Conservation (phyloP, 2,797 vertebrate species). For the Scolopax rusticola region DNA sequence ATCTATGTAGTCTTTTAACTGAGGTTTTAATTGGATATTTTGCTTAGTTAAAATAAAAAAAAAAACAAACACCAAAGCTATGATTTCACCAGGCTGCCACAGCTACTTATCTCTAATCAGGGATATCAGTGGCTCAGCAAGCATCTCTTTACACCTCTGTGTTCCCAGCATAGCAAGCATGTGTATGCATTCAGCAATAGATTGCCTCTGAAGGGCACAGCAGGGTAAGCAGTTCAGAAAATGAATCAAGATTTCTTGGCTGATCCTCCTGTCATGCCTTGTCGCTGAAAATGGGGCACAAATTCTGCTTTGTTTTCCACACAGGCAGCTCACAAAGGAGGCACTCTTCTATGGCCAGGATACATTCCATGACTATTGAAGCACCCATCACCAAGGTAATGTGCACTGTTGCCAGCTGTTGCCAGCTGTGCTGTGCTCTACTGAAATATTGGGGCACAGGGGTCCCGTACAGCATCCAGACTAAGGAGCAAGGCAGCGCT, state of each 20-base stretch:
- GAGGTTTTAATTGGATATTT: not conserved
- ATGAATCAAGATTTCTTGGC: not conserved
- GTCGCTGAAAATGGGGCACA: not conserved
- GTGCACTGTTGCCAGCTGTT: not conserved
- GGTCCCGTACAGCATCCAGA: not conserved
- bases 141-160: not conserved
- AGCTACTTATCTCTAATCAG: not conserved
- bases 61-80: not conserved
- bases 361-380: constrained; percentile 99
- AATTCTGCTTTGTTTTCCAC: constrained; percentile 14
- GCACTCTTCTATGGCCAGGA: constrained; percentile 96
- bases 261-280: not conserved
- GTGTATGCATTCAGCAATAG: not conserved
- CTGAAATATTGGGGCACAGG: not conserved
- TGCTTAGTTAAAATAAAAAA: not conserved
- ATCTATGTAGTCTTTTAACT: not conserved
- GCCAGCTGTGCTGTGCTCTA: not conserved
- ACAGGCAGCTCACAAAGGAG: constrained; percentile 92
- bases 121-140: not conserved
- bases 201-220: not conserved
- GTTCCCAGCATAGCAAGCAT: not conserved
- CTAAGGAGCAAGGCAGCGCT: not conserved
- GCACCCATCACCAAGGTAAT: constrained; percentile 98
- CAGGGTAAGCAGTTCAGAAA: not conserved
- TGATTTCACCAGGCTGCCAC: not conserved